Percentiles rank a stretch among this genome's conserved stretches.
phyloP scores from a whole-genome alignment of 2,888 invertebrate genomes.

The Nomada goodeniana region DNA sequence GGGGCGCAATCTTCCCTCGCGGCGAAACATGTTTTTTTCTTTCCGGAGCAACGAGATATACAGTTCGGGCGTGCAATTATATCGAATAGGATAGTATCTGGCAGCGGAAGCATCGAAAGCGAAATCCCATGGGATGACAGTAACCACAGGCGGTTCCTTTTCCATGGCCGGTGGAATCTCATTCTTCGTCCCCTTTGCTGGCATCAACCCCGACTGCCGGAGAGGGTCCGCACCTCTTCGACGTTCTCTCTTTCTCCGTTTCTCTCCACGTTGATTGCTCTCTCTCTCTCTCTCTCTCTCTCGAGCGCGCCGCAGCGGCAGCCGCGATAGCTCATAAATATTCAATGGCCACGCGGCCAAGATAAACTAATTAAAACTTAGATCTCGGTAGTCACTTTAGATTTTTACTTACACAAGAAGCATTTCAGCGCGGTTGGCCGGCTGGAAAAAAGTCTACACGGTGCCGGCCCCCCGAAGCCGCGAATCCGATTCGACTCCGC shows the following conservation, averaged over 20 bases:
- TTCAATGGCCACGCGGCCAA: slow-evolving; percentile 85
- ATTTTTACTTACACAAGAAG: slow-evolving; percentile 85
- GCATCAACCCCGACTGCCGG: slow-evolving; percentile 57
- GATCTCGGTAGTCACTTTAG: slow-evolving; percentile 85
- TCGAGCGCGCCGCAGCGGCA: slow-evolving; percentile 58
- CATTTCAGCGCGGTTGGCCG: slow-evolving; percentile 81
- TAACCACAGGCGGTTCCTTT: slow-evolving; percentile 69
- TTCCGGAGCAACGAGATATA: neutral
- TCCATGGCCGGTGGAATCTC: slow-evolving; percentile 70
- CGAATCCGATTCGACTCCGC: slow-evolving; percentile 77
- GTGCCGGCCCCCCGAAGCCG: slow-evolving; percentile 67
- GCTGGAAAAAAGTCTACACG: slow-evolving; percentile 82
- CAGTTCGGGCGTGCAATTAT: slow-evolving; percentile 53
- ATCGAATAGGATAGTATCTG: slow-evolving; percentile 42
- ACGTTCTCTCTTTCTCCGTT: slow-evolving; percentile 40
- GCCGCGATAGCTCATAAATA: slow-evolving; percentile 83
- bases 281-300: slow-evolving; percentile 7
- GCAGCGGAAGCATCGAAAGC: slow-evolving; percentile 57
- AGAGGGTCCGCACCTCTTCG: slow-evolving; percentile 42
- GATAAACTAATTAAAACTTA: slow-evolving; percentile 85
- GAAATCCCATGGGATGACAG: slow-evolving; percentile 68
- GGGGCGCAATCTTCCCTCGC: neutral
- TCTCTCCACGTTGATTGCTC: slow-evolving; percentile 55
- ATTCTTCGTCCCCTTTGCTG: slow-evolving; percentile 68
- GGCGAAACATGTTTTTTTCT: slow-evolving; percentile 1